Base-by-base conservation (phyloP, 2,888 invertebrate species). In the Nemoura dubitans region DNA sequence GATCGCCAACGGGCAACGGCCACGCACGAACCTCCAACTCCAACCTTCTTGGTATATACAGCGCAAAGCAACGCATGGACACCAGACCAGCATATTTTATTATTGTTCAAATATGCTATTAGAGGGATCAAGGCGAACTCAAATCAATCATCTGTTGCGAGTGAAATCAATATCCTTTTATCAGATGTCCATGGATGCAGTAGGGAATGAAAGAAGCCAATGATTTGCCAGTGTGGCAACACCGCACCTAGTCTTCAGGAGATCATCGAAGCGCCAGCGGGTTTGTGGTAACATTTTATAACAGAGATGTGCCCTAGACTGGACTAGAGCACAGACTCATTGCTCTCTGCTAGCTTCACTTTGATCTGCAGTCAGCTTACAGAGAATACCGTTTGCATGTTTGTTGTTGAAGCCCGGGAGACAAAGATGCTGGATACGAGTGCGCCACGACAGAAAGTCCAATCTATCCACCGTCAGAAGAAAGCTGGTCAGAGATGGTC, bases 41-140 rank as follows among this genome's bases (percentile, higher is more conserved):
- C 59, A 59, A 59, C 59, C 59, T 59, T 59, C 59, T 59, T 59
- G 59, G 59, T 59, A n/a, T n/a, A n/a, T n/a, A 59, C 59, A 59
- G 21, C 59, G 21, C 59, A 6, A n/a, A 36, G 36, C n/a, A 36
- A 36, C 36, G 36, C 36, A 36, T 10, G 36, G 36, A 6, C 36
- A 36, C 5, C 36, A 36, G n/a, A n/a, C n/a, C 21, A 59, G 21
- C 59, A 1, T 59, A 59, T 59, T 59, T 59, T 10, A 59, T 59
- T 59, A 59, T 59, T 59, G 59, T 59, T 59, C 59, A 59, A 59
- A 59, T 59, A 59, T 59, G 59, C 59, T 21, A 59, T 59, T 59
- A 59, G n/a, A n/a, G 59, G 59, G 59, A 59, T 59, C 59, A 59
- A 59, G 59, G 59, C 59, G 59, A 59, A 59, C 3, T 59, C 59